A percentile compares a stretch with the other conserved stretches of the same genome.
phyloP scores from a whole-genome alignment of 2,797 vertebrate species.

The Enteromius viviparus region DNA sequence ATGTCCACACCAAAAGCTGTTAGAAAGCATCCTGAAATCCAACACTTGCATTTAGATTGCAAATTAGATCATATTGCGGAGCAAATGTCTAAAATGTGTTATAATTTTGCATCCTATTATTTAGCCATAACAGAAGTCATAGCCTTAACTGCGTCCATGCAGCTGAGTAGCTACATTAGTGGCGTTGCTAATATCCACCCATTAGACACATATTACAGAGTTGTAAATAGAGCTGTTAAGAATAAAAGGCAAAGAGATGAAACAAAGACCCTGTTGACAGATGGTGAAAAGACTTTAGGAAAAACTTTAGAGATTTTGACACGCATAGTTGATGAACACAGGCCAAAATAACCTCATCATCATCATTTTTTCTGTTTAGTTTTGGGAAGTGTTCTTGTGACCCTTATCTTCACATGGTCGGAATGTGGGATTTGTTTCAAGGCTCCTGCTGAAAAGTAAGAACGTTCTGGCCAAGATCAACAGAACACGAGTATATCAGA shows the following conservation, averaged over 20 bases:
- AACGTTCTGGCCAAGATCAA: slow-evolving; percentile 54
- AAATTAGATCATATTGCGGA: not conserved
- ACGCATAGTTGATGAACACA: not conserved
- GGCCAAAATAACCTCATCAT: slow-evolving; percentile 2
- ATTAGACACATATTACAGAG: slow-evolving; percentile 31
- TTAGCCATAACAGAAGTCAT: slow-evolving; percentile 10
- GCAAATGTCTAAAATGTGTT: not conserved
- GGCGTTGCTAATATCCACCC: slow-evolving; percentile 18
- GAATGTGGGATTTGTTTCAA: slow-evolving; percentile 37
- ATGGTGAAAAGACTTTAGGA: slow-evolving; percentile 14
- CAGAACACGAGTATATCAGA: slow-evolving; percentile 43
- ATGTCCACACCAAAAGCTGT: not conserved
- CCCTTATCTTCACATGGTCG: slow-evolving; percentile 24
- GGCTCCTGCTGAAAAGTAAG: slow-evolving; percentile 47
- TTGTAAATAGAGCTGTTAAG: slow-evolving; percentile 36
- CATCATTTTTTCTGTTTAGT: slow-evolving; percentile 31
- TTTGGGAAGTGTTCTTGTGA: slow-evolving; percentile 41
- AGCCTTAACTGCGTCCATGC: slow-evolving; percentile 20
- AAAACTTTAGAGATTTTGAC: slow-evolving; percentile 15
- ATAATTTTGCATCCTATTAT: slow-evolving; percentile 21
- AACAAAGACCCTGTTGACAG: slow-evolving; percentile 15
- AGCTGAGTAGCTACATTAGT: slow-evolving; percentile 25
- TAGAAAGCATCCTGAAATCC: not conserved
- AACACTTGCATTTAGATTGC: slow-evolving; percentile 10
- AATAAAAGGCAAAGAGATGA: not conserved